Evolutionary conservation across 1,140 invertebrate species (phyloP), one percentile per base, ranked within the genome.

Genomic region (Gonatopus flavifemur): DNA sequence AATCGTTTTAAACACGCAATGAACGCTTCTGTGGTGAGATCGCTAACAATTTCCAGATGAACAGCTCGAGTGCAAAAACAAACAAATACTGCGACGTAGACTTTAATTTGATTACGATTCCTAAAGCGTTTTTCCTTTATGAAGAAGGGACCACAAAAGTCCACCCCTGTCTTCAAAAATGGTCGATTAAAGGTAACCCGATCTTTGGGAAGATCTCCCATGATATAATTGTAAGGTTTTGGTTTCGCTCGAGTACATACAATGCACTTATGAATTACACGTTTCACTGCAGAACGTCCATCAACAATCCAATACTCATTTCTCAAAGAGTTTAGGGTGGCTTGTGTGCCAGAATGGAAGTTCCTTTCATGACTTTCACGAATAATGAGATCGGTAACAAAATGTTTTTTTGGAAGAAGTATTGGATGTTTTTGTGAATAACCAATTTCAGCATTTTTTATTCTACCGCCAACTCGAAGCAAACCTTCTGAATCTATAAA

Each of bases 111-210:
- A 28, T 28, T 28, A 7, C 25, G 25, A 12, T 28, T 28, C 12
- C 25, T 28, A 28, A 10, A 13, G 12, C 35, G 20, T 45, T 16
- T 45, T 35, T 32, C 10, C 18, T 67, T 73, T 1, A 77, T 49
- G n/a, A 39, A 16, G 16, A 76, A 64, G 12, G 68, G 68, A 7
- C 76, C 77, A 3, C 64, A 68, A 52, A 59, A 78, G 56, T 79
- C 74, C 0, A 76, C 64, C 0, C 70, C 77, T 2, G 52, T 55
- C n/a, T 68, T 44, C 33, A 48, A 56, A 55, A 80, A 80, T 6
- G 70, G 67, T 15, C 54, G 41, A 1, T 52, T 24, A 6, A 55
- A 49, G 1, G 39, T 64, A 2, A 66, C 44, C 19, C 74, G 36
- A 18, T 40, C 10, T 5, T 21, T 6, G 3, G 74, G 76, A 37